Conservation (phyloP, 2,113 vertebrate species). For the Lonchura striata region DNA sequence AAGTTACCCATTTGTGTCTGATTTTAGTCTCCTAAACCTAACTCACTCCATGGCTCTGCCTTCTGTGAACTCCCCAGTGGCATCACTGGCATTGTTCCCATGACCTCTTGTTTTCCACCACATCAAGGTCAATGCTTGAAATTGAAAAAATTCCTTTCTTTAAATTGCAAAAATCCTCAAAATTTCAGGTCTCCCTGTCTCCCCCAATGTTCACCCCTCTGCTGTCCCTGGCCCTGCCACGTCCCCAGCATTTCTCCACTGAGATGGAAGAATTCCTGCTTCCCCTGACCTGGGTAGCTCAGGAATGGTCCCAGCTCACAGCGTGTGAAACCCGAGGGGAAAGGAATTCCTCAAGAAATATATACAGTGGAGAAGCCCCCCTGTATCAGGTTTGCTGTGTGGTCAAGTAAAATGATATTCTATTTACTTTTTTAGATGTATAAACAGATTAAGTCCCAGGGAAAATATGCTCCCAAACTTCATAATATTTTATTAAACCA, state of each 20-base stretch:
- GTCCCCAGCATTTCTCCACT: not conserved
- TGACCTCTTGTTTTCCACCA: not conserved
- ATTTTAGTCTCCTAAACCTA: not conserved
- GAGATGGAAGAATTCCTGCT: not conserved
- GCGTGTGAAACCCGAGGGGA: not conserved
- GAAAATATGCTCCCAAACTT: slow-evolving; percentile 55
- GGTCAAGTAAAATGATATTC: slow-evolving; percentile 65
- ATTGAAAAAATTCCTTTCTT: too few species aligned
- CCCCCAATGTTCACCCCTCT: fast-evolving
- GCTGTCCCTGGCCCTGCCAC: not conserved
- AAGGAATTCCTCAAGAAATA: slow-evolving; percentile 38
- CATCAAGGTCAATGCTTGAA: not conserved
- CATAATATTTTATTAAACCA: slow-evolving; percentile 56
- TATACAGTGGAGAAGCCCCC: not conserved
- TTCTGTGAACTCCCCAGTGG: not conserved
- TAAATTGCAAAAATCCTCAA: not conserved
- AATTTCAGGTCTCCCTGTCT: not conserved
- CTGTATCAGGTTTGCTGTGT: slow-evolving; percentile 37
- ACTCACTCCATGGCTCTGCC: not conserved
- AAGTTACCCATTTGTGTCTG: not conserved
- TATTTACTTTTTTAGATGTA: slow-evolving; percentile 52
- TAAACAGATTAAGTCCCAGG: slow-evolving; percentile 60
- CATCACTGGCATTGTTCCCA: fast-evolving
- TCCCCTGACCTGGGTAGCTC: not conserved
- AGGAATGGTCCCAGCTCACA: not conserved